Evolutionary conservation across 2,113 vertebrate genomes (phyloP), one percentile per base, ranked within the genome.

Genomic region (Psettodes erumei): DNA sequence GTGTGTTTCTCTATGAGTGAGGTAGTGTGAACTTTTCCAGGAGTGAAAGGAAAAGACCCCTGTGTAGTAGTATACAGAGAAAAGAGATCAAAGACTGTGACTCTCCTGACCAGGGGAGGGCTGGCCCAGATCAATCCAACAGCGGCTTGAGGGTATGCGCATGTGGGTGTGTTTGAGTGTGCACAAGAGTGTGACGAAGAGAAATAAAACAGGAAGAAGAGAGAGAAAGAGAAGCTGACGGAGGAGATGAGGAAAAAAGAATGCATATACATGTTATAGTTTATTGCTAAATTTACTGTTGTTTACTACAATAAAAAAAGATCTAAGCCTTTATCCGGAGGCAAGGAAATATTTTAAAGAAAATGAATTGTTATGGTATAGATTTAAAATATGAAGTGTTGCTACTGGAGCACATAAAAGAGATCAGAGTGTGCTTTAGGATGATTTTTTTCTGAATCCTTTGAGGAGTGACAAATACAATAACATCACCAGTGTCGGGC

Each of bases 1-100:
- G 33, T 70, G 60, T 79, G 43, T 32, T 56, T 65, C 3, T 79
- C 8, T 75, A 1, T 61, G 72, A 21, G 40, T 58, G 70, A 15
- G 51, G 28, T 68, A 51, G 45, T 77, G 82, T 89, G 81, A 86
- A 86, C 85, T 85, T 81, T 86, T 84, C 59, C 75, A 38, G 73
- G 19, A 69, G 19, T 64, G 75, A 79, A 83, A 85, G 83, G 54
- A 79, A n/a, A 54, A 81, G 79, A 84, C 68, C 76, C 78, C 79
- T 68, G 79, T 68, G 77, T 78, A n/a, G n/a, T n/a, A n/a, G n/a
- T n/a, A 25, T 69, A 70, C 56, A 68, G 50, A 77, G 69, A 78
- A 81, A 81, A 56, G 43, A 71, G 73, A 90, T 89, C 83, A 90
- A 82, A 88, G 66, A 78, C 67, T 60, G 28, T 27, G 71, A 71